Percentiles rank a stretch among this genome's conserved stretches.
These are phyloP conservation scores for Poecilus cupreus DNA, from an alignment of 2,888 invertebrate species.

Conservation along the genomic window DNA sequence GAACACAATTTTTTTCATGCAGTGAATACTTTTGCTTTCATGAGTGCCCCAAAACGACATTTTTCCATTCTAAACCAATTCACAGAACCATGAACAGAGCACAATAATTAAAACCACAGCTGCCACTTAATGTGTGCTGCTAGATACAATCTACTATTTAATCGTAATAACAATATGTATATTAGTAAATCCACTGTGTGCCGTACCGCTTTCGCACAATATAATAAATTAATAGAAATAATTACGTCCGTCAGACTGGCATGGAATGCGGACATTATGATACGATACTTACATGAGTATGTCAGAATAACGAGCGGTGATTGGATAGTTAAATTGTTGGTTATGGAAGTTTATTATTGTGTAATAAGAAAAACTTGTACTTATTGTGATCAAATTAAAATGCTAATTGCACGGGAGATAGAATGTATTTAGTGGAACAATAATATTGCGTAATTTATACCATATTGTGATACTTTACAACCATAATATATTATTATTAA, in stretches of 20 bases:
- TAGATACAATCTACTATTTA: conserved; percentile 13
- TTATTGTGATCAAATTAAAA: conserved; percentile 5
- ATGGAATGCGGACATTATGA: conserved; percentile 19
- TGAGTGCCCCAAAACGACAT: not conserved
- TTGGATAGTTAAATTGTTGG: not conserved
- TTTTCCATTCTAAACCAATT: not conserved
- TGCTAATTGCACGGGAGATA: not conserved
- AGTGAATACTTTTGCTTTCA: not conserved
- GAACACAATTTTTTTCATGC: no score
- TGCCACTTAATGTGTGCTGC: not conserved
- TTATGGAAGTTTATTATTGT: conserved; percentile 8
- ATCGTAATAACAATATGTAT: conserved; percentile 24
- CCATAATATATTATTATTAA: no score
- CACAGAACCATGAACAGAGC: not conserved
- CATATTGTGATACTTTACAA: no score
- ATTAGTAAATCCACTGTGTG: not conserved
- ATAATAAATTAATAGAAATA: conserved; percentile 12
- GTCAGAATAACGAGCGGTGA: not conserved
- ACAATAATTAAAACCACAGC: not conserved
- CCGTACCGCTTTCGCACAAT: conserved; percentile 13
- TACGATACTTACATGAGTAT: conserved; percentile 18
- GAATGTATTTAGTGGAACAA: not conserved
- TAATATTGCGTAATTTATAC: no score
- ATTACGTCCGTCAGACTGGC: not conserved
- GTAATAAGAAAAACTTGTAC: conserved; percentile 9